Percentiles rank a stretch among this genome's conserved stretches.
phyloP scores from a whole-genome alignment of 2,113 vertebrate genomes.

The western clawed frog (Xenopus tropicalis) region UCB_Xtro_10.0 CM004449.2:118569501-118570000 shows the following conservation, averaged over 20 bases:
- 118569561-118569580: too few species aligned
- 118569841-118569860: constrained; percentile 6
- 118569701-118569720: not conserved
- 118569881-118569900: not conserved
- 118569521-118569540: too few species aligned
- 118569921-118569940: not conserved
- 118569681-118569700: not conserved
- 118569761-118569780: constrained; percentile 9
- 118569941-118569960: not conserved
- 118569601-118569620: too few species aligned
- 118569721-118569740: not conserved
- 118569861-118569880: not conserved
- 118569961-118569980: not conserved
- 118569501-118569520: too few species aligned
- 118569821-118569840: constrained; percentile 5
- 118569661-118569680: not conserved
- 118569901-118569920: not conserved
- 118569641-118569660: not conserved
- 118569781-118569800: constrained; percentile 24
- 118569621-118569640: too few species aligned
- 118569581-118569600: too few species aligned
- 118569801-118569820: not conserved
- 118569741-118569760: constrained; percentile 16
- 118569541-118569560: too few species aligned
- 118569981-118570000: not conserved